Percentiles rank a stretch among this genome's conserved stretches.
Conservation (phyloP, 2,797 vertebrate species). For the Falco naumanni region DNA sequence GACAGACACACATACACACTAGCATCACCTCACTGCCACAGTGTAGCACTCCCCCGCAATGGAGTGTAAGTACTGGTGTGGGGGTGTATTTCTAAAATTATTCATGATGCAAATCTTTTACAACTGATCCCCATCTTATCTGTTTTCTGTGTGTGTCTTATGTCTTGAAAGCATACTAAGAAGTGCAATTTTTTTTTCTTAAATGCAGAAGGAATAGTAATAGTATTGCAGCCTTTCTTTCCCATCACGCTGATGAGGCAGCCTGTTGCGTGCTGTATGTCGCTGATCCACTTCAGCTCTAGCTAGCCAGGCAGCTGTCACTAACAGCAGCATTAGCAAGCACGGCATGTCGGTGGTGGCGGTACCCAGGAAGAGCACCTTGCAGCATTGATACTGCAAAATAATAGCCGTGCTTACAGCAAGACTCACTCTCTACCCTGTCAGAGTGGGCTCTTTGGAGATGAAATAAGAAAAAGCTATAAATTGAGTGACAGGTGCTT, state of each 20-base stretch:
- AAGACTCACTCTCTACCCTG: not conserved
- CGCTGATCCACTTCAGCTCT: not conserved
- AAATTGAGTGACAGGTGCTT: not conserved
- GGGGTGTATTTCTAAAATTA: constrained; percentile 60
- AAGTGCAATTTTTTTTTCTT: not conserved
- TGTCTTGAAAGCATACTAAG: not conserved
- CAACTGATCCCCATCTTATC: not conserved
- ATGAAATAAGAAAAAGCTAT: not conserved
- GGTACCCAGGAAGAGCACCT: not conserved
- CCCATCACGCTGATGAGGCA: not conserved
- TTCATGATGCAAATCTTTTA: not conserved
- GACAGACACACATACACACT: not conserved
- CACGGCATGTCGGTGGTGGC: accelerated
- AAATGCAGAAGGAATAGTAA: not conserved
- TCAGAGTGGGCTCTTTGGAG: not conserved
- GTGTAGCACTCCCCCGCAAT: constrained; percentile 32
- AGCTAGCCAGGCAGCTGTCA: not conserved
- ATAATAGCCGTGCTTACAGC: not conserved
- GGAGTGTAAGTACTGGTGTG: not conserved
- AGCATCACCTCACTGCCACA: constrained; percentile 17
- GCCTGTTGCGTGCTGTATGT: not conserved
- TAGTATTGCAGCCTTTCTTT: not conserved
- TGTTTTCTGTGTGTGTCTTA: not conserved
- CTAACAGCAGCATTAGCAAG: not conserved
- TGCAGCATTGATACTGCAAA: not conserved